Percentiles rank a stretch among this genome's conserved stretches.
phyloP scores from a whole-genome alignment of 2,797 vertebrate genomes.

The Phoebastria nigripes region DNA sequence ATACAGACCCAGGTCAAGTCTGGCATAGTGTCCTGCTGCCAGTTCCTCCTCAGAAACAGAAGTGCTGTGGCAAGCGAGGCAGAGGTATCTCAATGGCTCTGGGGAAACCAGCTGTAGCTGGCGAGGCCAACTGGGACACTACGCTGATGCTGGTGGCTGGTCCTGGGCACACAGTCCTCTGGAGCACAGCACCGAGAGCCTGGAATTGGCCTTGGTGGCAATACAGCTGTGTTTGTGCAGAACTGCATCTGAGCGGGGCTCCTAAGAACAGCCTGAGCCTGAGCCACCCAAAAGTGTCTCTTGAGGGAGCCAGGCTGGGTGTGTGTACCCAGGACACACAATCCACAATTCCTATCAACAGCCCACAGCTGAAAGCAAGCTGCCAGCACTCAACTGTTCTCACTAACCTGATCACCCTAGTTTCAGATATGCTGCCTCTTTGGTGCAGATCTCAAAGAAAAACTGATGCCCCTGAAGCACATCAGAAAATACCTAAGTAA shows the following conservation, averaged over 20 bases:
- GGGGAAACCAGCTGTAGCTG: not conserved
- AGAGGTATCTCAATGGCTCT: not conserved
- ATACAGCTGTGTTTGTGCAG: not conserved
- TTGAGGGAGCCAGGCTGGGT: not conserved
- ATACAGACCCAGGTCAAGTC: not conserved
- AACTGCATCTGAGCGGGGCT: not conserved
- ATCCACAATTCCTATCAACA: not conserved
- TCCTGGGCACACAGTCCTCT: not conserved
- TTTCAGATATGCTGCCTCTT: not conserved
- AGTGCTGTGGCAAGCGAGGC: not conserved
- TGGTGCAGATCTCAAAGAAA: not conserved
- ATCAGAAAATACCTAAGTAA: not conserved
- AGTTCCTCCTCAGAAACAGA: not conserved
- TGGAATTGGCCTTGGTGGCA: not conserved
- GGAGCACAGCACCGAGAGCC: not conserved
- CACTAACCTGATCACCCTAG: not conserved
- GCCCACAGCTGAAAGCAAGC: not conserved
- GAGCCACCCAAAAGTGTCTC: not conserved
- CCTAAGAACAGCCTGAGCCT: not conserved
- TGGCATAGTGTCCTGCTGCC: not conserved
- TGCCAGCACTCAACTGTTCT: not conserved
- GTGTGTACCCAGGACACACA: not conserved
- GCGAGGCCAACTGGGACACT: not conserved
- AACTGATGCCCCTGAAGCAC: not conserved
- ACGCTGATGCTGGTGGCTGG: not conserved